These are phyloP conservation scores for Thaumetopoea pityocampa DNA, from an alignment of 1,140 invertebrate species.

Conservation along the genomic window DNA sequence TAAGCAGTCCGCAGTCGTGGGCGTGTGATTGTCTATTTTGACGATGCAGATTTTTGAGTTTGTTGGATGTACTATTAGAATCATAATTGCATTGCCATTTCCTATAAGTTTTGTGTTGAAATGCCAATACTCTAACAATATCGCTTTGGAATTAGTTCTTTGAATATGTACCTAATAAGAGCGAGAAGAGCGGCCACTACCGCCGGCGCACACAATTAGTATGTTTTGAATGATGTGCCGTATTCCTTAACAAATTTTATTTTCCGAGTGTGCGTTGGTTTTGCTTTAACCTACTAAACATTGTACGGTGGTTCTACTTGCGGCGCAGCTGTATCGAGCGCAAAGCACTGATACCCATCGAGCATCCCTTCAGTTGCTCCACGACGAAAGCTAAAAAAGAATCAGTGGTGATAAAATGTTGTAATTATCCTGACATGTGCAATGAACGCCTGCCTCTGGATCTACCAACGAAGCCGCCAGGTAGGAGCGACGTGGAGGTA, in stretches of 20 bases:
- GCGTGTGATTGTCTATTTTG: slow-evolving; percentile 53
- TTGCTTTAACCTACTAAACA: slow-evolving; percentile 73
- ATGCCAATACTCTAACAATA: slow-evolving; percentile 69
- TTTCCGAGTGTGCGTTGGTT: slow-evolving; percentile 71
- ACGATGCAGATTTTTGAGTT: slow-evolving; percentile 62
- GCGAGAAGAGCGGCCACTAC: slow-evolving; percentile 25
- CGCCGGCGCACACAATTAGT: slow-evolving; percentile 35
- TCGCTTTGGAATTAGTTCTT: slow-evolving; percentile 62
- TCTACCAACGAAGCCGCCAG: slow-evolving; percentile 70
- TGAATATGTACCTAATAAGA: slow-evolving; percentile 66
- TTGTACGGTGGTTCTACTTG: slow-evolving; percentile 68
- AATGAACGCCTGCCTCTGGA: slow-evolving; percentile 71
- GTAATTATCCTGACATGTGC: slow-evolving; percentile 74
- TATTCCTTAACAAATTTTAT: slow-evolving; percentile 62
- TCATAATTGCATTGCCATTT: slow-evolving; percentile 63
- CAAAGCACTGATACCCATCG: slow-evolving; percentile 66
- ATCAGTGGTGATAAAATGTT: slow-evolving; percentile 68
- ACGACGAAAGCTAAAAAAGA: slow-evolving; percentile 67
- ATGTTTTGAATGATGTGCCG: slow-evolving; percentile 68
- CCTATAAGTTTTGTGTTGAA: slow-evolving; percentile 69
- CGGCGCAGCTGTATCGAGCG: slow-evolving; percentile 69
- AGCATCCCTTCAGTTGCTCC: slow-evolving; percentile 71
- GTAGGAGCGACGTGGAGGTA: slow-evolving; percentile 63
- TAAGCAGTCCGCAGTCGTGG: slow-evolving; percentile 62
- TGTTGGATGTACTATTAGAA: slow-evolving; percentile 69